Base-by-base conservation (phyloP, 1,140 invertebrate genomes). In the Atta colombica region DNA sequence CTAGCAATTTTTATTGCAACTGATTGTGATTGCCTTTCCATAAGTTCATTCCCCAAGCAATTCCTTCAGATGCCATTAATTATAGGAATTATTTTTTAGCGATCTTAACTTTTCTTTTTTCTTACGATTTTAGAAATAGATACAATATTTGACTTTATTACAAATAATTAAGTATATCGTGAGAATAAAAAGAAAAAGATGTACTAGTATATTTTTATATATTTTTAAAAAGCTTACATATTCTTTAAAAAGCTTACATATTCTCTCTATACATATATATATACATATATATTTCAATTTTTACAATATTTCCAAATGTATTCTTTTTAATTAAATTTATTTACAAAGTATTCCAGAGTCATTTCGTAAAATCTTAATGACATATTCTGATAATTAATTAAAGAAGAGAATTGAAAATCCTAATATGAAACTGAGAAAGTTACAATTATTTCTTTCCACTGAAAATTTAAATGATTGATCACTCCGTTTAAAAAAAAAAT, bases 21-120 rank as follows among this genome's bases (percentile, higher is more conserved):
- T 60, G 78, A 49, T 72, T 35, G 25, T 31, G 53, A 58, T 72
- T 60, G 35, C 25, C 53, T n/a, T 60, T 66, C 25, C 7, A 74
- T 21, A 82, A 82, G 35, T 82, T 35, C 53, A 31, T 60, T 66
- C 18, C 12, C 18, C 25, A 10, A 39, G 39, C 55, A 49, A 61
- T 84, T 74, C 39, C 60, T 49, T 74, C 53, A 35, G 5, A 35
- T 35, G 35, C 14, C 53, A 60, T 82, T 82, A 81, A 81, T 82
- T 84, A 35, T 14, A 51, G 18, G 39, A 55, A 74, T 84, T 49
- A 74, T 39, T 61, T 35, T 5, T 49, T 74, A 58, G 18, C 63
- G 2, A 61, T 61, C 55, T 51, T 12, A 35, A 18, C 7, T 35
- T 35, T 35, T 35, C 31, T 35, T 25, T 49, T 61, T 12, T 31